These are phyloP conservation scores for Sylvicola cinctus DNA, from an alignment of 2,888 invertebrate genomes.

Conservation along the genomic window DNA sequence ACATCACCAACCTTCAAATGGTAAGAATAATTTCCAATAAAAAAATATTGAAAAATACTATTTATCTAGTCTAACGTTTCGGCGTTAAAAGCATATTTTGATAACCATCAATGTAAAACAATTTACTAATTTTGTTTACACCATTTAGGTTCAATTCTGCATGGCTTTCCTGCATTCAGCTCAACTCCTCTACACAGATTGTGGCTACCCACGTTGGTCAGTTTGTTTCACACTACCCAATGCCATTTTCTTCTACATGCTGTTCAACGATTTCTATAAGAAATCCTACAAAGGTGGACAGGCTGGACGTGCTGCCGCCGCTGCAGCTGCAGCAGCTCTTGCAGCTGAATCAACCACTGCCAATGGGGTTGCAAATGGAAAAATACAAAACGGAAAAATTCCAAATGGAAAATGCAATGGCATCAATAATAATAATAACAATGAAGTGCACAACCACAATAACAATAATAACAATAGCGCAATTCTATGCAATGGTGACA, in stretches of 20 bases:
- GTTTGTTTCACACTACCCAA: slow-evolving; percentile 71
- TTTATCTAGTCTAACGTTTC: too few species aligned
- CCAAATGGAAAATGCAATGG: too few species aligned
- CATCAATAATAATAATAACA: too few species aligned
- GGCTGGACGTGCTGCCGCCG: slow-evolving; percentile 7
- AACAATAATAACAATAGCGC: too few species aligned
- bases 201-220: slow-evolving; percentile 72
- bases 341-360: too few species aligned
- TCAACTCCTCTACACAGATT: slow-evolving; percentile 67
- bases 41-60: slow-evolving; percentile 1
- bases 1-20: slow-evolving; percentile 81
- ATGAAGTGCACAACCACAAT: too few species aligned
- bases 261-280: slow-evolving; percentile 82
- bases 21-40: slow-evolving; percentile 26
- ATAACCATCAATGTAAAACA: too few species aligned
- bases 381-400: too few species aligned
- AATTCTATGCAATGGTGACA: too few species aligned
- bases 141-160: slow-evolving; percentile 65
- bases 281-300: slow-evolving; percentile 39
- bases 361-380: too few species aligned
- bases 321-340: neutral
- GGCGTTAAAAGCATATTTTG: too few species aligned
- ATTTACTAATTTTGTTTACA: slow-evolving; percentile 6
- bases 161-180: slow-evolving; percentile 69
- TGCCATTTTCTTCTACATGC: slow-evolving; percentile 78